phyloP scores from a whole-genome alignment of 2,888 invertebrate species.

The Orthosia cruda region DNA sequence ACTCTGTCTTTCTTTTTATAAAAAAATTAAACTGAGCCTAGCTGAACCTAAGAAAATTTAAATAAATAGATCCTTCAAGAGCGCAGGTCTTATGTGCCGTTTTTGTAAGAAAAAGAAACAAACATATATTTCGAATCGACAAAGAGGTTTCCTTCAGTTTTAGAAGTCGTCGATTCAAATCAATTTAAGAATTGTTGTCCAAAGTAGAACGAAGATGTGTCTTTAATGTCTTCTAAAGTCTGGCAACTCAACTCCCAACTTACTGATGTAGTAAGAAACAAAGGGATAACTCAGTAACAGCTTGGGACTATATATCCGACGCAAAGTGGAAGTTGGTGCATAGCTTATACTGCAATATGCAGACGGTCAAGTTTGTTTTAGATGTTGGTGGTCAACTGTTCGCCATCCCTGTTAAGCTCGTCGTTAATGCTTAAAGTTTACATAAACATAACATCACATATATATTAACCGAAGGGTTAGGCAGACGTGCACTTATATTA shows the following conservation, averaged over 20 bases:
- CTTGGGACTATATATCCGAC: not conserved
- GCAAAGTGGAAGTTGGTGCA: not conserved
- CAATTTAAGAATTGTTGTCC: not conserved
- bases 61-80: not conserved
- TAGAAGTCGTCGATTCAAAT: not conserved
- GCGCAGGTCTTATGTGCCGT: too few species aligned
- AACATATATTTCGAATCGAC: not conserved
- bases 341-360: not conserved
- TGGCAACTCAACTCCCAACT: not conserved
- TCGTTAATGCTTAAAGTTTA: too few species aligned
- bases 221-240: constrained; percentile 25
- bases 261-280: not conserved
- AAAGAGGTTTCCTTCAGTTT: not conserved
- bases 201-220: not conserved
- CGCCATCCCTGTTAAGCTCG: not conserved
- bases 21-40: not conserved
- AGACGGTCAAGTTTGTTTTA: not conserved
- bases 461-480: too few species aligned
- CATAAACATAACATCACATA: too few species aligned
- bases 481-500: too few species aligned
- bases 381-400: not conserved
- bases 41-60: not conserved
- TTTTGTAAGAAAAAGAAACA: too few species aligned
- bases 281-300: constrained; percentile 16
- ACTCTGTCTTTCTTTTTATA: not conserved